Percentiles rank a stretch among this genome's conserved stretches.
Conservation (phyloP, 2,113 vertebrate species). For the Ranitomeya imitator region DNA sequence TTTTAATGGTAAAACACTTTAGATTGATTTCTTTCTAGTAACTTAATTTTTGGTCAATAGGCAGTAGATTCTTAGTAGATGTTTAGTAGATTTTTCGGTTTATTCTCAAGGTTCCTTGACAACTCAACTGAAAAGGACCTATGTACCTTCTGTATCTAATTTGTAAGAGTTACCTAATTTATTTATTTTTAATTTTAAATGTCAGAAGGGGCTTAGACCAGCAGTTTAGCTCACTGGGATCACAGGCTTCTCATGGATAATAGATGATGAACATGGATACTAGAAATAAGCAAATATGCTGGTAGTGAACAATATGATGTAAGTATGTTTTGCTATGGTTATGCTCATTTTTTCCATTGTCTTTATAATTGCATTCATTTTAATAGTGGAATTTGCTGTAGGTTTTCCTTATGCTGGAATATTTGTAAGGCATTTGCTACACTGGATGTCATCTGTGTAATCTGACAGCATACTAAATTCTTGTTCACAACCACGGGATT, state of each 20-base stretch:
- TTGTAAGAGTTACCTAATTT: background rate
- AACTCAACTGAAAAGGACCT: too few relatives aligned
- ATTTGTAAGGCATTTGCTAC: slow-evolving; percentile 72
- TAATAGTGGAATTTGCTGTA: slow-evolving; percentile 4
- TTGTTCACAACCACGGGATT: slow-evolving; percentile 81
- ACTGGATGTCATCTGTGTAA: slow-evolving; percentile 72
- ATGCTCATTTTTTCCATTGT: background rate
- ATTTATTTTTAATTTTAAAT: background rate
- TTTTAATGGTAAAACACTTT: too few relatives aligned
- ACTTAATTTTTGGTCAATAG: too few relatives aligned
- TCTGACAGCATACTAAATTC: slow-evolving; percentile 81
- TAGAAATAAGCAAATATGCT: background rate
- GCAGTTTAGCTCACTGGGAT: background rate
- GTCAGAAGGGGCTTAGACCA: too few relatives aligned
- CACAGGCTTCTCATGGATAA: background rate
- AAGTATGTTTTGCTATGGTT: background rate
- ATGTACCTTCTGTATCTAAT: too few relatives aligned
- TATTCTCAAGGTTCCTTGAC: too few relatives aligned
- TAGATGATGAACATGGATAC: background rate
- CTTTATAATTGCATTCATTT: background rate
- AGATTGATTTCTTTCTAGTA: too few relatives aligned
- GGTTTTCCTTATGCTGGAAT: slow-evolving; percentile 21
- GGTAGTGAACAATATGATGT: background rate
- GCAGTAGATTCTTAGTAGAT: too few relatives aligned
- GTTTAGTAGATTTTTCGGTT: too few relatives aligned